phyloP scores from a whole-genome alignment of 2,888 invertebrate genomes.

The Xestia sexstrigata region DNA sequence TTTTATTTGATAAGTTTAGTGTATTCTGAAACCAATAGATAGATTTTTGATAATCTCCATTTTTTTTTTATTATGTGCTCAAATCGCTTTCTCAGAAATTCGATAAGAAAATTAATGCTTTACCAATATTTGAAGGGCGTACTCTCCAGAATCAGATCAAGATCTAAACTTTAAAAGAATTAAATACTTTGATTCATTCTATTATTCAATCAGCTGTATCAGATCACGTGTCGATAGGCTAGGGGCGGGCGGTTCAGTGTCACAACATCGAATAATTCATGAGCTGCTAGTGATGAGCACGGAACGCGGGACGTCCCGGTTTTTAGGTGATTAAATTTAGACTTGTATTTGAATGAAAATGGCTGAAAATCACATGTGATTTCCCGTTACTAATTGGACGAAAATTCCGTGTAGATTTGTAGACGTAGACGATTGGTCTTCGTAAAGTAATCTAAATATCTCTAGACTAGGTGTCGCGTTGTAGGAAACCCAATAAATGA shows the following conservation, averaged over 20 bases:
- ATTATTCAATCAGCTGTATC: conserved; percentile 63
- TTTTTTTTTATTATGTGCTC: background rate
- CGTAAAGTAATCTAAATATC: background rate
- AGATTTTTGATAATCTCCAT: background rate
- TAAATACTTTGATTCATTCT: conserved; percentile 46
- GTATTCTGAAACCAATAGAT: background rate
- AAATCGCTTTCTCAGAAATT: background rate
- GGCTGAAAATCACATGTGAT: background rate
- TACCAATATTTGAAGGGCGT: background rate
- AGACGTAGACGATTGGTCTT: background rate
- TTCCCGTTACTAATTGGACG: conserved; percentile 5
- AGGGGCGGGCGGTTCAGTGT: conserved; percentile 71
- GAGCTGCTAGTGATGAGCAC: conserved; percentile 67
- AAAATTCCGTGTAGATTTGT: background rate
- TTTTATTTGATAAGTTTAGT: background rate
- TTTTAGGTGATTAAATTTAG: conserved; percentile 38
- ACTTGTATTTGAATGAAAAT: conserved; percentile 28
- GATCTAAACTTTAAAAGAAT: conserved; percentile 32
- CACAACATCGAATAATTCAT: conserved; percentile 87
- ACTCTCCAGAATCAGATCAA: background rate
- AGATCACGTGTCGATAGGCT: conserved; percentile 53
- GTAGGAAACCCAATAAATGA: conserved; percentile 28
- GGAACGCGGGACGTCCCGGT: conserved; percentile 14
- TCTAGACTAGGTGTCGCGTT: background rate
- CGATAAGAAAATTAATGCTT: background rate